Evolutionary conservation across 1,140 invertebrate genomes (phyloP).

Genomic region (Caenorhabditis inopinata): DNA sequence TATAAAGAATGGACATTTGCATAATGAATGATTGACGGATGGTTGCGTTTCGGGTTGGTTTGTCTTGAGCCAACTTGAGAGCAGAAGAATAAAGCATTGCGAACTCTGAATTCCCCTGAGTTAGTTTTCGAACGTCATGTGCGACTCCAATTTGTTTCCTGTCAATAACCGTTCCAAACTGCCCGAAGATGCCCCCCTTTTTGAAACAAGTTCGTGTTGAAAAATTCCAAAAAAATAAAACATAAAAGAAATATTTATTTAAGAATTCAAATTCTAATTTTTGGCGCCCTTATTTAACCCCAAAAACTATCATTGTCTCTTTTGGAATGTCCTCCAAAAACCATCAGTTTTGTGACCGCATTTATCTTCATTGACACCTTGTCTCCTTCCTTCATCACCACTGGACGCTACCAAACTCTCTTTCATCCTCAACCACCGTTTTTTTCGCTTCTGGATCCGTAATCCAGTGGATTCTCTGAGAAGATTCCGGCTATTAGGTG

Average conservation of each 20-base stretch:
- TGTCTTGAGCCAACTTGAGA: neutral
- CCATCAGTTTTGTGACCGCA: neutral
- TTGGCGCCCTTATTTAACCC: neutral
- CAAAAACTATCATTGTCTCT: slow-evolving; percentile 1
- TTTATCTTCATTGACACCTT: slow-evolving; percentile 31
- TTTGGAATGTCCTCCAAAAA: slow-evolving; percentile 17
- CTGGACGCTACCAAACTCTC: too few relatives aligned
- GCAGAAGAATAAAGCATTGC: neutral
- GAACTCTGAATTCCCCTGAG: neutral
- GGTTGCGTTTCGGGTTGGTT: neutral
- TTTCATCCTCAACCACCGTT: neutral
- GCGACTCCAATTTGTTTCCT: neutral
- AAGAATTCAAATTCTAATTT: neutral
- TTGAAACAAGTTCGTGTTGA: too few relatives aligned
- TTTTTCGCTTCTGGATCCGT: neutral
- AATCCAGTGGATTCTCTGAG: neutral
- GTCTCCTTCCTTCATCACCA: too few relatives aligned
- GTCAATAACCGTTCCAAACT: too few relatives aligned
- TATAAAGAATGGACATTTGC: slow-evolving; percentile 5
- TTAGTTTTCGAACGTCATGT: slow-evolving; percentile 1
- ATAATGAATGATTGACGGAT: slow-evolving; percentile 31
- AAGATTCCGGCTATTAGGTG: slow-evolving; percentile 5
- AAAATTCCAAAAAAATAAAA: too few relatives aligned
- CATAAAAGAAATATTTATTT: too few relatives aligned
- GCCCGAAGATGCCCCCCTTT: too few relatives aligned